Percentiles rank a stretch among this genome's conserved stretches.
Evolutionary conservation across 1,140 invertebrate genomes (phyloP).

Genomic region (Lepidurus packardi): DNA sequence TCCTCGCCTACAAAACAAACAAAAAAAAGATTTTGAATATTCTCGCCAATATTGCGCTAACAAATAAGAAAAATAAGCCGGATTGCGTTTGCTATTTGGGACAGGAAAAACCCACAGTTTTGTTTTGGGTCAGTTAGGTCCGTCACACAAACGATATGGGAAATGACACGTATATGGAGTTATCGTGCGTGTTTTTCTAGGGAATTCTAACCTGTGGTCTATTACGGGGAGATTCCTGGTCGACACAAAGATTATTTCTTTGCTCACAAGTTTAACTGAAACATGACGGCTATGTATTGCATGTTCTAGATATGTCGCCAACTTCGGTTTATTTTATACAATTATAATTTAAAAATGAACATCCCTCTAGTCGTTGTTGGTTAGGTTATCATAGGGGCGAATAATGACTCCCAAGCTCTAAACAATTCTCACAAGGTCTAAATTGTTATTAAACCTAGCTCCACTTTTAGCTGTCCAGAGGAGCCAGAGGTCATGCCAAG

Average conservation of each 20-base stretch:
- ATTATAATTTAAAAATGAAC: neutral
- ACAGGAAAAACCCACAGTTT: slow-evolving; percentile 1
- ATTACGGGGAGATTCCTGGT: neutral
- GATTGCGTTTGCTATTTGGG: neutral
- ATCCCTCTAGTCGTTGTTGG: neutral
- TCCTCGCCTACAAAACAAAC: neutral
- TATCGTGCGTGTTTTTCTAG: neutral
- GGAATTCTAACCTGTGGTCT: neutral
- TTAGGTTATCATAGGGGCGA: neutral
- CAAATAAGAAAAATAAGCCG: too few species aligned
- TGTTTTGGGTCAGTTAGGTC: neutral
- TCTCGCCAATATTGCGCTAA: neutral
- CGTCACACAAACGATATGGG: slow-evolving; percentile 6
- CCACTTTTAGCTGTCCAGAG: neutral
- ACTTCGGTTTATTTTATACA: neutral
- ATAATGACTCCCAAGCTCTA: neutral
- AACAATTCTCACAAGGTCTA: neutral
- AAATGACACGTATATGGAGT: neutral
- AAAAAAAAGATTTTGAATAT: neutral
- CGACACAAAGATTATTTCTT: neutral
- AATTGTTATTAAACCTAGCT: neutral
- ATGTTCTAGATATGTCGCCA: neutral
- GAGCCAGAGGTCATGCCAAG: neutral
- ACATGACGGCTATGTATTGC: neutral
- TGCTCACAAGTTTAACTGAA: neutral